phyloP scores from a whole-genome alignment of 2,113 vertebrate species.

The Grus americana region DNA sequence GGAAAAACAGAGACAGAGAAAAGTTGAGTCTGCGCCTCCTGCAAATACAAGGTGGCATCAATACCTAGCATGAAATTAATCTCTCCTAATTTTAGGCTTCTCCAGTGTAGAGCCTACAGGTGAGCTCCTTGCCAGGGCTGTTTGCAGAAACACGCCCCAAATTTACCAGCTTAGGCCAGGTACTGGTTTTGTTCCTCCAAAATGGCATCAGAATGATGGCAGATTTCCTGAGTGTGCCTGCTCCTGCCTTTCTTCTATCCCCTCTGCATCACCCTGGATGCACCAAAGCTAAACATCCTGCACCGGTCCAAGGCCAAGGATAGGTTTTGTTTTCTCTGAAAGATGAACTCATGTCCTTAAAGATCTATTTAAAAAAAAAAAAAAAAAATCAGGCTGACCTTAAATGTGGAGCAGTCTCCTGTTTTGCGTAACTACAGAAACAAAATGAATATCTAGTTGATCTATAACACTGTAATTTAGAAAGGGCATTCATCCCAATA shows the following conservation, averaged over 20 bases:
- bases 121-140: background rate
- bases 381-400: background rate
- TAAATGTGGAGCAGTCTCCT: background rate
- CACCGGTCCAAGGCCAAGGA: background rate
- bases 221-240: background rate
- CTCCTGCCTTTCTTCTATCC: background rate
- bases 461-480: background rate
- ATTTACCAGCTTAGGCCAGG: background rate
- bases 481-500: background rate
- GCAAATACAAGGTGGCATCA: background rate
- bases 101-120: fast-evolving
- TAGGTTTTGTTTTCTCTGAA: background rate
- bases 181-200: background rate
- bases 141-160: background rate
- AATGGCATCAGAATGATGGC: fast-evolving
- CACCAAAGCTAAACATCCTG: background rate
- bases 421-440: background rate
- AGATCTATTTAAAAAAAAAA: background rate
- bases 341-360: background rate
- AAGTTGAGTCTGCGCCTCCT: background rate
- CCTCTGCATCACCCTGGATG: background rate
- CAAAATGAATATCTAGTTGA: background rate
- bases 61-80: fast-evolving
- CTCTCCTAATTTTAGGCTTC: background rate
- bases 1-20: background rate